Conservation (phyloP, 2,888 invertebrate genomes). For the Galerucella pusilla region DNA sequence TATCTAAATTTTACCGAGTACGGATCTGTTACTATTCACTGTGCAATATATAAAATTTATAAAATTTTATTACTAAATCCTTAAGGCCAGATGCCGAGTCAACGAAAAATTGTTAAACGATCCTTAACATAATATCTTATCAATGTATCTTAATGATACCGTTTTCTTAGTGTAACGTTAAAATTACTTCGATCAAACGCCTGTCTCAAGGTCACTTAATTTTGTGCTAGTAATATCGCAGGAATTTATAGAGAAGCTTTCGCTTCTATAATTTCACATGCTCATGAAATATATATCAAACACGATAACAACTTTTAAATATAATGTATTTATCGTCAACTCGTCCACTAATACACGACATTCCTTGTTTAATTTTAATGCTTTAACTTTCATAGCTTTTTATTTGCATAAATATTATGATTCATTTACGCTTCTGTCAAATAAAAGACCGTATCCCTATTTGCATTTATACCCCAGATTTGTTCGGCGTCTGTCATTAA, state of each 20-base stretch:
- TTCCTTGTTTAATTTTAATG: background rate
- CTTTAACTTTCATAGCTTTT: background rate
- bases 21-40: too few relatives aligned
- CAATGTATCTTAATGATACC: background rate
- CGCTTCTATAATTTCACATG: background rate
- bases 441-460: slow-evolving; percentile 7
- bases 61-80: too few relatives aligned
- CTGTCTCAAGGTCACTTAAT: background rate
- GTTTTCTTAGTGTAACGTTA: background rate
- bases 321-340: background rate
- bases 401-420: background rate
- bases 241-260: background rate
- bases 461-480: slow-evolving; percentile 15
- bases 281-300: background rate
- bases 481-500: slow-evolving; percentile 14
- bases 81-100: background rate
- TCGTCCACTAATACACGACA: background rate
- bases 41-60: too few relatives aligned
- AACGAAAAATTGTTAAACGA: background rate
- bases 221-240: background rate
- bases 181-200: slow-evolving; percentile 3
- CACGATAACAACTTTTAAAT: background rate
- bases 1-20: too few relatives aligned
- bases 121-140: background rate
- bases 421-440: background rate